Evolutionary conservation across 2,113 vertebrate genomes (phyloP).

Genomic region (Pavo muticus): DNA sequence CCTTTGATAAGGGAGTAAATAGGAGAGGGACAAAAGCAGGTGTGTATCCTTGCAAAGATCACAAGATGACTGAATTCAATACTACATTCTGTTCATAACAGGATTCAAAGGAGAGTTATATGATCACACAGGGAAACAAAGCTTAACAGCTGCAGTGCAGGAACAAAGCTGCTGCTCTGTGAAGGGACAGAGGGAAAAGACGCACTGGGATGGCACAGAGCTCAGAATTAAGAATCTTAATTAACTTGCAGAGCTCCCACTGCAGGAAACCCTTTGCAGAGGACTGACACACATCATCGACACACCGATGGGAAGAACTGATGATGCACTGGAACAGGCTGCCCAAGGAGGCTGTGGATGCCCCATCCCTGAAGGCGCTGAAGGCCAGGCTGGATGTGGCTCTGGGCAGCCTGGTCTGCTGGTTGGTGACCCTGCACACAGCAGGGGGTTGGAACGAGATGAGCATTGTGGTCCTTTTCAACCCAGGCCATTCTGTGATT

Average conservation of each 20-base stretch:
- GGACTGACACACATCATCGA: too few relatives aligned
- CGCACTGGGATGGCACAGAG: accelerated
- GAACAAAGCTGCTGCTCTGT: accelerated
- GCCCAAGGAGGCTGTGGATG: too few relatives aligned
- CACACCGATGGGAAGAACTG: too few relatives aligned
- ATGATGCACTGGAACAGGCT: too few relatives aligned
- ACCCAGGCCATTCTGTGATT: too few relatives aligned
- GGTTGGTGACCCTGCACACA: too few relatives aligned
- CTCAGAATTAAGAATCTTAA: not conserved
- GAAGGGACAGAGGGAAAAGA: not conserved
- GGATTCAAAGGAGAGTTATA: not conserved
- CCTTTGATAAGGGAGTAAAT: not conserved
- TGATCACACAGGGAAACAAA: not conserved
- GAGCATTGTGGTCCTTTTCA: too few relatives aligned
- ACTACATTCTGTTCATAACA: accelerated
- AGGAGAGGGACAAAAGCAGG: slow-evolving; percentile 4
- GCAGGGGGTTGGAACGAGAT: too few relatives aligned
- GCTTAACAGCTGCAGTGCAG: not conserved
- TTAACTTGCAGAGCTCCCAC: not conserved
- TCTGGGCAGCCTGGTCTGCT: too few relatives aligned
- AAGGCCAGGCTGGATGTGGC: too few relatives aligned
- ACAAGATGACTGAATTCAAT: not conserved
- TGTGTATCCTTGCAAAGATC: not conserved
- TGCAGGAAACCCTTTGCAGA: not conserved
- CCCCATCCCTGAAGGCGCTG: too few relatives aligned